Evolutionary conservation across 2,113 vertebrate genomes (phyloP), one percentile per base, ranked within the genome.

Genomic region (Eurystomus gularis): DNA sequence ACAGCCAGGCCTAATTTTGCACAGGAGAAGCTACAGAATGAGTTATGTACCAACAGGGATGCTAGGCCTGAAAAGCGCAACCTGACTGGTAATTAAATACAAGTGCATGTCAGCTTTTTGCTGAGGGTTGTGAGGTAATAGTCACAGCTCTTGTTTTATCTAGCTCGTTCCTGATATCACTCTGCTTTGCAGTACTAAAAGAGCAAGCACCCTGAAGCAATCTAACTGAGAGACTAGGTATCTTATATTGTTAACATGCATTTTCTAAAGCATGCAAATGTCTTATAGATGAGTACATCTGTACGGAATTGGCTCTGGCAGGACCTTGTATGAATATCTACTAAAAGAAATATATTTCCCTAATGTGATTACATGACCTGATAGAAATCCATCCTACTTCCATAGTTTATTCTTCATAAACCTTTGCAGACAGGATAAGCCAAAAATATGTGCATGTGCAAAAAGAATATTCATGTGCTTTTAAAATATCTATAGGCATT

Each of bases 71-170:
- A 76, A 93, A 84, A 94, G 66, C 79, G 57, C 42, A 91, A 13
- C 55, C 65, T 88, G 61, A 42, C 25, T 68, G 35, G 61, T 66
- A 94, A 85, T 95, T 92, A 95, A 94, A 90, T 48, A 76, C n/a
- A 83, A 78, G 20, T 6, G 31, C 10, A 1, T 58, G 54, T 52
- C 86, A 89, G 46, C 52, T 61, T 89, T 94, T 75, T 64, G n/a
- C 46, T 70, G 61, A 62, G 37, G 20, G 9, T 52, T 88, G 62
- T 66, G 90, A 60, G 39, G 33, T 49, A 91, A 83, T 4, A 85
- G 54, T 61, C n/a, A 66, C 26, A 49, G 44, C 7, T 87, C 42
- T 73, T 49, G 23, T 70, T 86, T 80, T 65, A 72, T 86, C 33
- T 44, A 15, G 55, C 31, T 83, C 1, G 3, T 49, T 77, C 62